Percentiles rank a stretch among this genome's conserved stretches.
These are phyloP conservation scores for Drosophila burlai DNA, from an alignment of 1,140 invertebrate genomes.

Conservation along the genomic window DNA sequence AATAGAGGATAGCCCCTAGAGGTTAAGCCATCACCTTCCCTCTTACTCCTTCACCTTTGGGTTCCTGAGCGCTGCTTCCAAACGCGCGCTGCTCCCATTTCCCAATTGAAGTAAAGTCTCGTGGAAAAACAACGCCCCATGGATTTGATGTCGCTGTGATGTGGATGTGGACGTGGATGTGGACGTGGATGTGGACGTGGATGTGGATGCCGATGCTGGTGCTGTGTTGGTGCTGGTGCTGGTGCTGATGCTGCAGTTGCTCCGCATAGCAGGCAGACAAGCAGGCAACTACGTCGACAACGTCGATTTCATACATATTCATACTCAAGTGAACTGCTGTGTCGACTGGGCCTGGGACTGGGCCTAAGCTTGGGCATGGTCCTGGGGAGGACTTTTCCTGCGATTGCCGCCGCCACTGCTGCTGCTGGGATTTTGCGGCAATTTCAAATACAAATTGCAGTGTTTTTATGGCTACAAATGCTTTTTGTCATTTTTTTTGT, in stretches of 20 bases:
- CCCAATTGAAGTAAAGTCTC: slow-evolving; percentile 39
- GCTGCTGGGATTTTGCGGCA: slow-evolving; percentile 80
- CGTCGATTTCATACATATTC: slow-evolving; percentile 77
- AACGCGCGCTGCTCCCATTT: slow-evolving; percentile 39
- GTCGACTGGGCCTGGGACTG: slow-evolving; percentile 31
- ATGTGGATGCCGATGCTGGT: slow-evolving; percentile 7
- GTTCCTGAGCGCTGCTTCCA: slow-evolving; percentile 34
- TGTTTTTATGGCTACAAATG: slow-evolving; percentile 83
- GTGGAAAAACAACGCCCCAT: slow-evolving; percentile 67
- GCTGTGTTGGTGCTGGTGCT: slow-evolving; percentile 4
- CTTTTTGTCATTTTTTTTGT: slow-evolving; percentile 66
- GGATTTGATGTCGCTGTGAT: slow-evolving; percentile 54
- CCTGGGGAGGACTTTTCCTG: slow-evolving; percentile 40
- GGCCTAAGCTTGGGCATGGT: slow-evolving; percentile 17
- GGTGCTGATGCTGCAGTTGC: slow-evolving; percentile 47
- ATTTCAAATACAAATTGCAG: slow-evolving; percentile 83
- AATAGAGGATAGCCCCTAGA: neutral
- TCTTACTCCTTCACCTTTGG: slow-evolving; percentile 25
- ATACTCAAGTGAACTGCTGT: slow-evolving; percentile 62
- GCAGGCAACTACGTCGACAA: slow-evolving; percentile 34
- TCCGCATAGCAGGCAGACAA: slow-evolving; percentile 35
- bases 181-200: slow-evolving; percentile 2
- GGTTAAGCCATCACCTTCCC: slow-evolving; percentile 15
- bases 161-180: slow-evolving; percentile 7
- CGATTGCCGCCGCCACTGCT: slow-evolving; percentile 38